phyloP scores from a whole-genome alignment of 2,113 vertebrate species.

The Brachyistius frenatus region DNA sequence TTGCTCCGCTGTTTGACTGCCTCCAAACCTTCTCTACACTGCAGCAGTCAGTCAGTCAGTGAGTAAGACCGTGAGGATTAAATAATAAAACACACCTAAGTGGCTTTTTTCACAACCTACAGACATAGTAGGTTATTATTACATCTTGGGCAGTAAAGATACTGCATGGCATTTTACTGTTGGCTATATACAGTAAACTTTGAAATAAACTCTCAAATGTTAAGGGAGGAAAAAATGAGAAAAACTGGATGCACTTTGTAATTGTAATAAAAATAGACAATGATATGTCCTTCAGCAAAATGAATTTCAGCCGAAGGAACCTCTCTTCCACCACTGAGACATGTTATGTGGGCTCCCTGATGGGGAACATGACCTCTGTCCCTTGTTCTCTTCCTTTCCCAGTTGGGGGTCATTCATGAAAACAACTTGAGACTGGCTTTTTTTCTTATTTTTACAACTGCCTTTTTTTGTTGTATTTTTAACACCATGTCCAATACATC shows the following conservation, averaged over 20 bases:
- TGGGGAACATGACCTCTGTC: conserved; percentile 64
- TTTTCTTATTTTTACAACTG: conserved; percentile 51
- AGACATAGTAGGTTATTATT: background rate
- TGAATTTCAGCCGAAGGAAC: conserved; percentile 43
- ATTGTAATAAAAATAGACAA: conserved; percentile 37
- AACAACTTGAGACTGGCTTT: conserved; percentile 71
- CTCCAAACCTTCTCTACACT: background rate
- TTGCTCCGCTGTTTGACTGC: background rate
- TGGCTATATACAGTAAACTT: no score
- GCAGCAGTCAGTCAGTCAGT: conserved; percentile 6
- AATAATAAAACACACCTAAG: conserved; percentile 19
- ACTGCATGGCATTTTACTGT: background rate
- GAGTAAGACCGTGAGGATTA: conserved; percentile 34
- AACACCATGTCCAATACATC: conserved; percentile 68
- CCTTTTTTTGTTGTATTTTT: conserved; percentile 68
- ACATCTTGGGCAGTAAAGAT: background rate
- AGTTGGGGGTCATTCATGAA: conserved; percentile 70
- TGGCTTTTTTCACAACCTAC: background rate
- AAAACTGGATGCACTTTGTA: conserved; percentile 19
- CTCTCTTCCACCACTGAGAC: conserved; percentile 40
- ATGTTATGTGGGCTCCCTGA: conserved; percentile 48
- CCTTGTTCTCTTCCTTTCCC: conserved; percentile 64
- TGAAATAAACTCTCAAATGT: background rate
- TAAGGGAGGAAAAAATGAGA: conserved; percentile 1
- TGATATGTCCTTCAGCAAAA: conserved; percentile 14